phyloP scores from a whole-genome alignment of 2,888 invertebrate genomes.

The Plagiodera versicolora region DNA sequence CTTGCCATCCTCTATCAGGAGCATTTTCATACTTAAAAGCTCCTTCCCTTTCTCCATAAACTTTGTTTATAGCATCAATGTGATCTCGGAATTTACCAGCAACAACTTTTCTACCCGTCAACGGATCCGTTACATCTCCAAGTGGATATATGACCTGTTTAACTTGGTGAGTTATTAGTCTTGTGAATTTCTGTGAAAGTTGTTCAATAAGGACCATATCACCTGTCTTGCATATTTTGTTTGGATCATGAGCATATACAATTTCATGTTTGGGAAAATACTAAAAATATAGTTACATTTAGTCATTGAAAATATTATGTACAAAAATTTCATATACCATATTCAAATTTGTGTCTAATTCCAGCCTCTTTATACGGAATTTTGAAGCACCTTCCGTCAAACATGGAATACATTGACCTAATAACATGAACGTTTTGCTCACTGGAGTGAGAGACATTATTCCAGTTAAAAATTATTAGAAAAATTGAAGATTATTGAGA shows the following conservation, averaged over 20 bases:
- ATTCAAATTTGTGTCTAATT: conserved; percentile 72
- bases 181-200: conserved; percentile 71
- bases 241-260: conserved; percentile 77
- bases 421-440: conserved; percentile 59
- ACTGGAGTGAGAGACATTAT: conserved; percentile 52
- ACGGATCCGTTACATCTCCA: conserved; percentile 85
- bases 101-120: conserved; percentile 79
- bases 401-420: conserved; percentile 81
- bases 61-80: conserved; percentile 65
- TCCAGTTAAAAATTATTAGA: no score
- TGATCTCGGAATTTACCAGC: conserved; percentile 74
- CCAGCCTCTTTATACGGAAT: conserved; percentile 74
- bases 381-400: conserved; percentile 77
- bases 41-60: conserved; percentile 70
- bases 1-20: conserved; percentile 78
- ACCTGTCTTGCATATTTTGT: conserved; percentile 76
- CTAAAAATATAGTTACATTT: conserved; percentile 57
- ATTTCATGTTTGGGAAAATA: conserved; percentile 76
- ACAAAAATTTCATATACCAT: conserved; percentile 63
- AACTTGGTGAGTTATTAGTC: conserved; percentile 77
- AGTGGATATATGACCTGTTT: conserved; percentile 77
- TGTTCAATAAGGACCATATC: conserved; percentile 80
- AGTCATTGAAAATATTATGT: neutral
- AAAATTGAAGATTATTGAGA: no score
- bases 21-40: conserved; percentile 78